phyloP scores from a whole-genome alignment of 2,888 invertebrate species.

The Chymomyza fuscimana region DNA sequence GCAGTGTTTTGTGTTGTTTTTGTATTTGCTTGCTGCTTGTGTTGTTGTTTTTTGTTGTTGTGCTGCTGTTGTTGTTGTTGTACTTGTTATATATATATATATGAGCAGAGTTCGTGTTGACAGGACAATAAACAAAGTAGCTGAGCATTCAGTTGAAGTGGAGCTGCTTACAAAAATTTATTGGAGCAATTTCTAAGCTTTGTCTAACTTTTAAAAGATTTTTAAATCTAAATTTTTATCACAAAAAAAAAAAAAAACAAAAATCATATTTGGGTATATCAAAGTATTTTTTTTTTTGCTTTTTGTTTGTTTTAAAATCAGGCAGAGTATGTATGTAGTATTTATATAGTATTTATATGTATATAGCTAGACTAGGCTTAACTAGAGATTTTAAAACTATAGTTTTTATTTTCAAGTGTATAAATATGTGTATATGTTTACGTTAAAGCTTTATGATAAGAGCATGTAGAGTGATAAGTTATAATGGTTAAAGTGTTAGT shows the following conservation, averaged over 20 bases:
- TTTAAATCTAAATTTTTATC: conserved; percentile 8
- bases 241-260: conserved; percentile 28
- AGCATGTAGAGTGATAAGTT: neutral
- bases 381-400: conserved; percentile 44
- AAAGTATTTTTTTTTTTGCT: conserved; percentile 23
- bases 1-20: conserved; percentile 25
- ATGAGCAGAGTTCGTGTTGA: conserved; percentile 44
- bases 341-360: conserved; percentile 31
- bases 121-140: conserved; percentile 36
- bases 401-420: conserved; percentile 26
- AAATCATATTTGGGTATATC: neutral
- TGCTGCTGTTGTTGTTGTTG: neutral
- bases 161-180: conserved; percentile 8
- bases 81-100: neutral
- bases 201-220: conserved; percentile 22
- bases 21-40: conserved; percentile 17
- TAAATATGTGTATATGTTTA: conserved; percentile 23
- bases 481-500: neutral
- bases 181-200: conserved; percentile 30
- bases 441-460: neutral
- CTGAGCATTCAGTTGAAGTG: conserved; percentile 31
- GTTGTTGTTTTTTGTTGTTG: conserved; percentile 16
- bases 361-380: conserved; percentile 57
- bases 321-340: conserved; percentile 40
- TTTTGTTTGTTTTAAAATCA: conserved; percentile 32